Conservation (phyloP, 2,113 vertebrate genomes). For the Mustelus asterias region DNA sequence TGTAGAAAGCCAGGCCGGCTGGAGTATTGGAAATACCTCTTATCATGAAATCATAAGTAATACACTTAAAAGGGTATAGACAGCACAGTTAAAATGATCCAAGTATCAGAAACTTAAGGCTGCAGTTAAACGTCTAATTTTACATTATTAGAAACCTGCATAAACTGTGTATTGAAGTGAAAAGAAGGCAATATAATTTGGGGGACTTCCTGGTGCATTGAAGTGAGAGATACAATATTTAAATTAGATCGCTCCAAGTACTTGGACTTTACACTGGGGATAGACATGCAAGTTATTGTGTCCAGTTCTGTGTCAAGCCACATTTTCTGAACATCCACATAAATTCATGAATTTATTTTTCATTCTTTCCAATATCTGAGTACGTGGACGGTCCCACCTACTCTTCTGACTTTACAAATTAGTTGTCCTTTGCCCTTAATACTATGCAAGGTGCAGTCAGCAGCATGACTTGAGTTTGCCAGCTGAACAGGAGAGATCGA, state of each 20-base stretch:
- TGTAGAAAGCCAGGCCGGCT: background rate
- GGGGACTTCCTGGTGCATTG: background rate
- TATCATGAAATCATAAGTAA: background rate
- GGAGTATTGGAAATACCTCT: background rate
- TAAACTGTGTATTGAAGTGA: background rate
- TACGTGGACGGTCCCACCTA: background rate
- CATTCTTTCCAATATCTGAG: background rate
- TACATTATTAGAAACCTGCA: background rate
- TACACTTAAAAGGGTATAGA: background rate
- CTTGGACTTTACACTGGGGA: background rate
- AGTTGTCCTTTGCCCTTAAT: background rate
- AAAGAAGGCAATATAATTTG: background rate
- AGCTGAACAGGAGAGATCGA: background rate
- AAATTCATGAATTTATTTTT: background rate
- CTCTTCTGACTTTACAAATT: background rate
- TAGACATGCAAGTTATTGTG: background rate
- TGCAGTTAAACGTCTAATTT: background rate
- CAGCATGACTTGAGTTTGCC: background rate
- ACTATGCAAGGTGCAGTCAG: background rate
- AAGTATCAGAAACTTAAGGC: background rate
- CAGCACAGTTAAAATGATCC: background rate
- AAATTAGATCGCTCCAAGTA: background rate
- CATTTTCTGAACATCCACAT: background rate
- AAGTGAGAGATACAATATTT: background rate
- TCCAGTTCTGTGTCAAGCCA: background rate